These are phyloP conservation scores for Urocynchramus pylzowi DNA, from an alignment of 2,113 vertebrate species.

Conservation along the genomic window DNA sequence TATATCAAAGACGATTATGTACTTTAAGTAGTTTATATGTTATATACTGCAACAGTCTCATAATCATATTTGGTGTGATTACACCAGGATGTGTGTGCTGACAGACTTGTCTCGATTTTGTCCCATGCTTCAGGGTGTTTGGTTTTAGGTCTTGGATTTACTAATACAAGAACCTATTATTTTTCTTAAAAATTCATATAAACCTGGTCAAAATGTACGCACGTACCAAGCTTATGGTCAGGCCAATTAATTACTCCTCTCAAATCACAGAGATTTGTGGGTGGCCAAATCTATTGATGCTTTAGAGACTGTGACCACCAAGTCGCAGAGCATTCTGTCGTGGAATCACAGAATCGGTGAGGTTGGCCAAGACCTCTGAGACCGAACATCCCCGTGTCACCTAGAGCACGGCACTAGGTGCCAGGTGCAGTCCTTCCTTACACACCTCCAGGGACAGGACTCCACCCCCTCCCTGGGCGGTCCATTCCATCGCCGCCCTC, in stretches of 20 bases:
- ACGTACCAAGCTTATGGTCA: rapidly evolving
- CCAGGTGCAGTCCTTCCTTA: neutral
- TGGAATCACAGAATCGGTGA: neutral
- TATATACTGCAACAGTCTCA: neutral
- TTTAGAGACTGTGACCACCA: neutral
- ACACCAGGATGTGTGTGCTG: rapidly evolving
- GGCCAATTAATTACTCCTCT: too few relatives aligned
- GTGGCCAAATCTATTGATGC: rapidly evolving
- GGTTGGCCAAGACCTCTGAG: neutral
- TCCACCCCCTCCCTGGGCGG: neutral
- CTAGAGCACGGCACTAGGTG: rapidly evolving
- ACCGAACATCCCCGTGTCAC: rapidly evolving
- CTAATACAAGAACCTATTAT: neutral
- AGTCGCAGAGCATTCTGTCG: rapidly evolving
- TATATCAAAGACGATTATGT: neutral
- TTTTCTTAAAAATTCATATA: neutral
- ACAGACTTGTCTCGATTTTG: rapidly evolving
- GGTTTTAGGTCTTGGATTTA: neutral
- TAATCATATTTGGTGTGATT: rapidly evolving
- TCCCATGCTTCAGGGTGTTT: rapidly evolving
- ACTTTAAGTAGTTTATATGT: neutral
- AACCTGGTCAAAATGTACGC: rapidly evolving
- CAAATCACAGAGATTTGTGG: rapidly evolving
- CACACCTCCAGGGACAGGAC: neutral
- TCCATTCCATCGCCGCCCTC: neutral